A percentile compares a stretch with the other conserved stretches of the same genome.
Conservation (phyloP, 1,140 invertebrate species). For the Eueides isabella region DNA sequence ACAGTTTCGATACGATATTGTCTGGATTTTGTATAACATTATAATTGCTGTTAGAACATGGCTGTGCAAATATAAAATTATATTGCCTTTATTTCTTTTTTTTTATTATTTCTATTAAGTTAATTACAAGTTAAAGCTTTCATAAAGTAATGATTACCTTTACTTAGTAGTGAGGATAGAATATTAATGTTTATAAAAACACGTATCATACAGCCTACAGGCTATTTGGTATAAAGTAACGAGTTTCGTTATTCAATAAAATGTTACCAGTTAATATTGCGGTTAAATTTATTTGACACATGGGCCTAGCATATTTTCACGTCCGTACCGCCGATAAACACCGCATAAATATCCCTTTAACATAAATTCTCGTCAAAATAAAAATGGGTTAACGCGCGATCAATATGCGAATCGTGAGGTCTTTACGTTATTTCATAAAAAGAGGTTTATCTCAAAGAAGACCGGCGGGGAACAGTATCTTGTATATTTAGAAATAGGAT, state of each 20-base stretch:
- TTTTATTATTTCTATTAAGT: no score
- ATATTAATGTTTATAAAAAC: not conserved
- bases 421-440: conserved; percentile 39
- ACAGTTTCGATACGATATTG: not conserved
- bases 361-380: conserved; percentile 56
- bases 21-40: not conserved
- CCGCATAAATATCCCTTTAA: conserved; percentile 48
- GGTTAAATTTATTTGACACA: conserved; percentile 26
- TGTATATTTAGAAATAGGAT: not conserved
- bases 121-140: no score
- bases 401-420: conserved; percentile 38
- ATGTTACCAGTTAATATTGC: conserved; percentile 25
- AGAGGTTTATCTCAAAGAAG: conserved; percentile 34
- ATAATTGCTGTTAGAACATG: not conserved
- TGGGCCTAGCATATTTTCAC: conserved; percentile 30
- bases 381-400: conserved; percentile 43
- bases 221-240: not conserved
- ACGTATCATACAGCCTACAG: not conserved
- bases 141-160: no score
- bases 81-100: no score
- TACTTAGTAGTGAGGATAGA: no score
- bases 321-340: conserved; percentile 33
- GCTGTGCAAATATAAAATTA: no score
- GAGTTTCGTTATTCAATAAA: conserved; percentile 17
- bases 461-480: not conserved